phyloP scores from a whole-genome alignment of 2,888 invertebrate genomes.

The Nasonia oneida region DNA sequence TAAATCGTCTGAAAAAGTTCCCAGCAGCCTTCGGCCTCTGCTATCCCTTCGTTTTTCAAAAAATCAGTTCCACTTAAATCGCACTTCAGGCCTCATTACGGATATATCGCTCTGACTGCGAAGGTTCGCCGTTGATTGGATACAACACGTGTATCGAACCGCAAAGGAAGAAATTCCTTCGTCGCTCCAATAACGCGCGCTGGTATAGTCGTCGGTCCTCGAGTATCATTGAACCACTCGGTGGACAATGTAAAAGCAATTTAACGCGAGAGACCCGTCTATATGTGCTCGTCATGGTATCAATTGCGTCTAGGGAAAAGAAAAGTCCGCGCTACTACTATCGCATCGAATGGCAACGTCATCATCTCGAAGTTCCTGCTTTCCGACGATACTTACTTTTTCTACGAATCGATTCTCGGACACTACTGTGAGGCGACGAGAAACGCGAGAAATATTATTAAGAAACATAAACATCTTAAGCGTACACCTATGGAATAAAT shows the following conservation, averaged over 20 bases:
- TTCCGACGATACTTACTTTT: constrained; percentile 53
- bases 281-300: constrained; percentile 53
- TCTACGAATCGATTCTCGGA: constrained; percentile 52
- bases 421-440: constrained; percentile 24
- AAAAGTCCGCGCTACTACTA: constrained; percentile 49
- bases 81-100: constrained; percentile 19
- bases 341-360: constrained; percentile 56
- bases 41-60: constrained; percentile 1
- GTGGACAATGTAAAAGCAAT: constrained; percentile 67
- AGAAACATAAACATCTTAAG: not conserved
- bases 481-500: not conserved
- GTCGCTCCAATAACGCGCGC: constrained; percentile 15
- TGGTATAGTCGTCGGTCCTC: constrained; percentile 17
- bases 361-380: constrained; percentile 60
- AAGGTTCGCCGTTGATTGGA: constrained; percentile 32
- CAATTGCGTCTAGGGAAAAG: constrained; percentile 48
- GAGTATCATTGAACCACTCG: constrained; percentile 53
- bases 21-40: not conserved
- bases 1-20: constrained; percentile 2
- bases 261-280: constrained; percentile 53
- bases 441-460: constrained; percentile 6
- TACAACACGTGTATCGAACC: constrained; percentile 1
- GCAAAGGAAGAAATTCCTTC: constrained; percentile 61
- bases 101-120: not conserved
- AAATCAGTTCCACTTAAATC: constrained; percentile 6